Conservation (phyloP, 1,140 invertebrate genomes). For the Odontomachus brunneus region DNA sequence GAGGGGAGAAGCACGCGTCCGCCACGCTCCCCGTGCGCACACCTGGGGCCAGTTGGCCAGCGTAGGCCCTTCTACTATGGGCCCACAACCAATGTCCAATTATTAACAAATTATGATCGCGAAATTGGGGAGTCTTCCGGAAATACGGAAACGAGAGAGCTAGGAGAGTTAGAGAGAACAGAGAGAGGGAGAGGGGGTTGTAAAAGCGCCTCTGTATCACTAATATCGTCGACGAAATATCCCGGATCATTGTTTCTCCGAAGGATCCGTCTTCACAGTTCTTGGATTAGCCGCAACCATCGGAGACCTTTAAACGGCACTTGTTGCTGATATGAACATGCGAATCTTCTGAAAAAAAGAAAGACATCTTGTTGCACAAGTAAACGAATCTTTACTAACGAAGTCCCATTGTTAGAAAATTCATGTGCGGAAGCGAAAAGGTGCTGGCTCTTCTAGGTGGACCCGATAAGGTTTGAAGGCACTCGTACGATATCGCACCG, state of each 20-base stretch:
- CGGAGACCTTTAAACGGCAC: background rate
- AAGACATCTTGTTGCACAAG: no score
- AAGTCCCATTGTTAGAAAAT: background rate
- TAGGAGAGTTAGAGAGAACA: background rate
- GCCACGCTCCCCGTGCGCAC: slow-evolving; percentile 80
- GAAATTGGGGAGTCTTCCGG: slow-evolving; percentile 74
- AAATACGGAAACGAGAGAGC: slow-evolving; percentile 66
- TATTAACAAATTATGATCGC: slow-evolving; percentile 80
- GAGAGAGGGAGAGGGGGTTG: background rate
- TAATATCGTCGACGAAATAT: slow-evolving; percentile 11
- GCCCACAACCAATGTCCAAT: slow-evolving; percentile 80
- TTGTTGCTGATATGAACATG: slow-evolving; percentile 4
- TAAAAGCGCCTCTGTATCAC: background rate
- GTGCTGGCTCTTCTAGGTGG: background rate
- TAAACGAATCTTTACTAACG: no score
- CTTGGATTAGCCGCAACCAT: background rate
- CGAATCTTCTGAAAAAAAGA: no score
- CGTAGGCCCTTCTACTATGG: slow-evolving; percentile 66
- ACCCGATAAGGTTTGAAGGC: slow-evolving; percentile 54
- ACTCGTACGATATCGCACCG: slow-evolving; percentile 68
- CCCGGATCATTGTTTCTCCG: background rate
- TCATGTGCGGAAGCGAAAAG: background rate
- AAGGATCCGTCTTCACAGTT: background rate
- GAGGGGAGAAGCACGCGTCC: slow-evolving; percentile 85
- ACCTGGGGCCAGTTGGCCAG: slow-evolving; percentile 77